These are phyloP conservation scores for Ischnura elegans DNA, from an alignment of 2,888 invertebrate genomes.

Conservation along the genomic window DNA sequence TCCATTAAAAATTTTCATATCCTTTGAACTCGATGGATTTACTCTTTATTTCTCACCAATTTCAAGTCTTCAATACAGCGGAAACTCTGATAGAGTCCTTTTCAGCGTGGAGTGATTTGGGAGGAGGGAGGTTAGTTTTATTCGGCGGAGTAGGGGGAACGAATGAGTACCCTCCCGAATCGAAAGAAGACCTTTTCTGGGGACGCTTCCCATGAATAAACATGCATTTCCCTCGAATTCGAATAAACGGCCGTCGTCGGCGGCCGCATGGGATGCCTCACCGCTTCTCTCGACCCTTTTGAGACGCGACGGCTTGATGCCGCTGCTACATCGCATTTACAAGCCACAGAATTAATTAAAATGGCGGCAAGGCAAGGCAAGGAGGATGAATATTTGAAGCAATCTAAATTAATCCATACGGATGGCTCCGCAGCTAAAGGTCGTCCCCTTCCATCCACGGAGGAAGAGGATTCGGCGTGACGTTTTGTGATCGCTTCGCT, in stretches of 20 bases:
- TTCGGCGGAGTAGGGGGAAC: background rate
- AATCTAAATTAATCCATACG: constrained; percentile 18
- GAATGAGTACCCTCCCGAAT: background rate
- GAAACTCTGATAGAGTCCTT: background rate
- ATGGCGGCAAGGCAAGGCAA: background rate
- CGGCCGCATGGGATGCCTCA: background rate
- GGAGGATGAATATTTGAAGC: constrained; percentile 25
- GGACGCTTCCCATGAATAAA: constrained; percentile 41
- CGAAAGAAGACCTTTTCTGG: constrained; percentile 33
- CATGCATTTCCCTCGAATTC: constrained; percentile 38
- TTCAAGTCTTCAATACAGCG: too few species aligned
- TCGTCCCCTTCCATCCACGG: background rate
- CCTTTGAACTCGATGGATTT: too few species aligned
- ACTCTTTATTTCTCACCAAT: too few species aligned
- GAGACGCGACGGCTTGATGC: constrained; percentile 10
- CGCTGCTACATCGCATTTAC: constrained; percentile 1
- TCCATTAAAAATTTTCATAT: too few species aligned
- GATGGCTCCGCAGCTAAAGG: background rate
- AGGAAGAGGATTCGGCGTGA: background rate
- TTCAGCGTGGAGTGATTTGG: background rate
- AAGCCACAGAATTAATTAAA: constrained; percentile 20
- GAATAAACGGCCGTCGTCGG: constrained; percentile 29
- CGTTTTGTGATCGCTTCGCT: background rate
- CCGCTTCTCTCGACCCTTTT: background rate
- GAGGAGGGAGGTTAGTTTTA: background rate